These are phyloP conservation scores for Halcyon chelicuti DNA, from an alignment of 2,797 vertebrate genomes.

Conservation along the genomic window DNA sequence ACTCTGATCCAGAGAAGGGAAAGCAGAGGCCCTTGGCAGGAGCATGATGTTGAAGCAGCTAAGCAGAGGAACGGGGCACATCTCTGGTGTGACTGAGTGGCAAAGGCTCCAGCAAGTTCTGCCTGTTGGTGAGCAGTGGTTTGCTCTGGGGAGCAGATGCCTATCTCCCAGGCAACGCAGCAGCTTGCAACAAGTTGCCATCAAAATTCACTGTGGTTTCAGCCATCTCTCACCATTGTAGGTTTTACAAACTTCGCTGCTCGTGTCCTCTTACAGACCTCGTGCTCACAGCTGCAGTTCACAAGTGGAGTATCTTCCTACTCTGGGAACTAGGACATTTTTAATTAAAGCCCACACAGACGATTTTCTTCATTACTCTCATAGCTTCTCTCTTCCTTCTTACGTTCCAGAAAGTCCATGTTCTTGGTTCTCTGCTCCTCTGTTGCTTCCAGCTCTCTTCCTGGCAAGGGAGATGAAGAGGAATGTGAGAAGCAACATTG, in stretches of 20 bases:
- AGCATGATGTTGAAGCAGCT: not conserved
- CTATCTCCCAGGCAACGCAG: not conserved
- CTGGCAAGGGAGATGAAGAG: not conserved
- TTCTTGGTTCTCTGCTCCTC: conserved; percentile 7
- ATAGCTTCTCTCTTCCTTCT: not conserved
- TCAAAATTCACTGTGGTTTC: not conserved
- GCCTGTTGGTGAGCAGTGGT: not conserved
- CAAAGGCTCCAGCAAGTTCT: not conserved
- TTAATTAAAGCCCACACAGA: conserved; percentile 1
- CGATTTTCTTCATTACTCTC: not conserved
- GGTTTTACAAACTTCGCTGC: not conserved
- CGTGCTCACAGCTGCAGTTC: not conserved
- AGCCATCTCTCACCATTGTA: not conserved
- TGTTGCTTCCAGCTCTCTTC: not conserved
- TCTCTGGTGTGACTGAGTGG: not conserved
- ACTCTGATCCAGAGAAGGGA: not conserved
- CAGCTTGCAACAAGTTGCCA: not conserved
- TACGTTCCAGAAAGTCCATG: not conserved
- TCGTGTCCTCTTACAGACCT: not conserved
- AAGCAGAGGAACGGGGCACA: rapidly evolving
- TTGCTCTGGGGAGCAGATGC: not conserved
- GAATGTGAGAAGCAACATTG: not conserved
- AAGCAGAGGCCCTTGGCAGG: not conserved
- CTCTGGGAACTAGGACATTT: not conserved
- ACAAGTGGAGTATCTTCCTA: not conserved